Conservation (phyloP, 2,113 vertebrate genomes). For the Nothobranchius furzeri region DNA sequence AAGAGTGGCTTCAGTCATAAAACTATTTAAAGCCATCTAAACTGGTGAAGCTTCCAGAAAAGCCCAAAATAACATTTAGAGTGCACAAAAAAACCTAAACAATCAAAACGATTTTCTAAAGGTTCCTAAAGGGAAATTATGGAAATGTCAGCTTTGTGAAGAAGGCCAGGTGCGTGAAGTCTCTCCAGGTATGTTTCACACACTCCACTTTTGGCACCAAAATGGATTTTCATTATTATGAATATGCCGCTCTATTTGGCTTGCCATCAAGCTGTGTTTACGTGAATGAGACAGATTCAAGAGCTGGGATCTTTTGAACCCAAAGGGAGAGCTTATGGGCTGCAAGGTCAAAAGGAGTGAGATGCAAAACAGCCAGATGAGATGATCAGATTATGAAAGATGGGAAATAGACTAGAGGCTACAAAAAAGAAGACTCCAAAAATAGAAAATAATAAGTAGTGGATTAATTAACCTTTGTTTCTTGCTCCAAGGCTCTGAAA, state of each 20-base stretch:
- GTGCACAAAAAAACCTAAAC: neutral
- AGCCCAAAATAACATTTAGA: neutral
- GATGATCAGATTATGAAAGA: slow-evolving; percentile 4
- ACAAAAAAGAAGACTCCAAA: neutral
- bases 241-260: slow-evolving; percentile 34
- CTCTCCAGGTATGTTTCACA: slow-evolving; percentile 31
- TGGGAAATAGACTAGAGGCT: neutral
- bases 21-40: slow-evolving; percentile 12
- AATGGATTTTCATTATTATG: slow-evolving; percentile 53
- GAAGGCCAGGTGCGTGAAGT: slow-evolving; percentile 40
- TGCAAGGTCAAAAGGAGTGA: slow-evolving; percentile 14
- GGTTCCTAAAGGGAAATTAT: slow-evolving; percentile 3
- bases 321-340: slow-evolving; percentile 7
- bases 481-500: slow-evolving; percentile 6
- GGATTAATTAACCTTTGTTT: slow-evolving; percentile 5
- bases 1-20: slow-evolving; percentile 15
- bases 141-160: slow-evolving; percentile 35
- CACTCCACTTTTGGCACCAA: slow-evolving; percentile 28
- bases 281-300: slow-evolving; percentile 22
- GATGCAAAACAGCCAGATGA: slow-evolving; percentile 15
- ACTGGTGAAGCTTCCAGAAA: neutral
- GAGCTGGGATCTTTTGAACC: slow-evolving; percentile 21
- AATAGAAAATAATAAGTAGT: neutral
- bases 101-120: slow-evolving; percentile 32
- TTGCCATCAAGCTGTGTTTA: slow-evolving; percentile 22